Percentiles rank a stretch among this genome's conserved stretches.
These are phyloP conservation scores for Zophobas atratus DNA, from an alignment of 1,140 invertebrate genomes.

Conservation along the genomic window DNA sequence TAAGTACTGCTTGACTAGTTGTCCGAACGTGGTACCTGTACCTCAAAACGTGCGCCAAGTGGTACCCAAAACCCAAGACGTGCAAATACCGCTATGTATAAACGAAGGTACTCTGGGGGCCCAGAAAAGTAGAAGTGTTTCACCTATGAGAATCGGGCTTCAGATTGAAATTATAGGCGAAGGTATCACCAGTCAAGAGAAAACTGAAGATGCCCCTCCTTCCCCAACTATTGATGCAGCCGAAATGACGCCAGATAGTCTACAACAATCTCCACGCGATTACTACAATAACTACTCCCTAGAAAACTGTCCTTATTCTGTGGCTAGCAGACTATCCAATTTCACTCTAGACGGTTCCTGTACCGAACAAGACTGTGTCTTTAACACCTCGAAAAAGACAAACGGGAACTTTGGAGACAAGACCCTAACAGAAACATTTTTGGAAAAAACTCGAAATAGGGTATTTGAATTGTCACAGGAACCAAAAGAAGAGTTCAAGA, in stretches of 20 bases:
- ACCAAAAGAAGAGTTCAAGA: constrained; percentile 45
- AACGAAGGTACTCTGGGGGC: too few relatives aligned
- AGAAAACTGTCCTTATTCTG: constrained; percentile 10
- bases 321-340: constrained; percentile 3
- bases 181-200: too few relatives aligned
- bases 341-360: constrained; percentile 26
- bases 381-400: not conserved
- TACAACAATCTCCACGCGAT: constrained; percentile 50
- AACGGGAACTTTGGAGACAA: not conserved
- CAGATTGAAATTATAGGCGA: too few relatives aligned
- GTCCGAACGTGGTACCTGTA: too few relatives aligned
- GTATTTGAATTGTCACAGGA: constrained; percentile 25
- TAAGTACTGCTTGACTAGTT: too few relatives aligned
- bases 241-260: constrained; percentile 56
- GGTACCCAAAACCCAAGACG: too few relatives aligned
- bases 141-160: too few relatives aligned
- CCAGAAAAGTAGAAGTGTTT: too few relatives aligned
- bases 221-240: too few relatives aligned
- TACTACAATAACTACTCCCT: constrained; percentile 11
- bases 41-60: too few relatives aligned
- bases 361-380: constrained; percentile 12
- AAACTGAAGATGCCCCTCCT: too few relatives aligned
- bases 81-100: too few relatives aligned
- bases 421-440: constrained; percentile 33
- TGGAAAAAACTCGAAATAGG: constrained; percentile 38